Evolutionary conservation across 2,113 vertebrate genomes (phyloP).

Genomic region (Garra rufa): DNA sequence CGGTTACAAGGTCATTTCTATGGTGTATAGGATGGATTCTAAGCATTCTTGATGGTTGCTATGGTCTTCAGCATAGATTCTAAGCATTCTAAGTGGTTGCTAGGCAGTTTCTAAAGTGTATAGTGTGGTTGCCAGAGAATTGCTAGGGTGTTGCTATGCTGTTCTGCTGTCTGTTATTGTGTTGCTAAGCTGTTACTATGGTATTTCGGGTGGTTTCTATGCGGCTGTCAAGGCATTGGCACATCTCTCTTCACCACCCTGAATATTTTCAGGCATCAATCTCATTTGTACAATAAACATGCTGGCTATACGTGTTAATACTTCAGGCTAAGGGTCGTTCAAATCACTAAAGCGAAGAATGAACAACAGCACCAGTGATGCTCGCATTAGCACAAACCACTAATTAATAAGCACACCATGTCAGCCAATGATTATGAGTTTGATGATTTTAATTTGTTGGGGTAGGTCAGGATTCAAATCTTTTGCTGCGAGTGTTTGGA

Average conservation of each 20-base stretch:
- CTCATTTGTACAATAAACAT: not conserved
- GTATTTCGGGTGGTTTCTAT: not conserved
- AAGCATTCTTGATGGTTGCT: too few species aligned
- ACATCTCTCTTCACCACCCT: not conserved
- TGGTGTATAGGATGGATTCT: too few species aligned
- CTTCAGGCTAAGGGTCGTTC: not conserved
- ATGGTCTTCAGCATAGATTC: too few species aligned
- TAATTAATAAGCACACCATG: constrained; percentile 2
- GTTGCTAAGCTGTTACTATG: not conserved
- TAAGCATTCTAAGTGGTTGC: not conserved
- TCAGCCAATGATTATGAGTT: not conserved
- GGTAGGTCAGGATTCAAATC: not conserved
- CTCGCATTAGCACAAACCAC: constrained; percentile 5
- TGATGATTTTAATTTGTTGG: not conserved
- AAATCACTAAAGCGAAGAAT: not conserved
- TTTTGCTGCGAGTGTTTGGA: not conserved
- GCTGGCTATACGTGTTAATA: not conserved
- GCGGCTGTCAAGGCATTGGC: not conserved
- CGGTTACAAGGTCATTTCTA: too few species aligned
- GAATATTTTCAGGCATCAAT: not conserved
- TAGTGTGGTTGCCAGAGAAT: not conserved
- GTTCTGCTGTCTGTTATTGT: not conserved
- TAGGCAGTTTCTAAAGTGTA: not conserved
- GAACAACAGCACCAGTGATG: not conserved
- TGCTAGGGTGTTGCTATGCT: not conserved